Percentiles rank a stretch among this genome's conserved stretches.
phyloP scores from a whole-genome alignment of 1,140 invertebrate genomes.

The Camponotus pennsylvanicus region DNA sequence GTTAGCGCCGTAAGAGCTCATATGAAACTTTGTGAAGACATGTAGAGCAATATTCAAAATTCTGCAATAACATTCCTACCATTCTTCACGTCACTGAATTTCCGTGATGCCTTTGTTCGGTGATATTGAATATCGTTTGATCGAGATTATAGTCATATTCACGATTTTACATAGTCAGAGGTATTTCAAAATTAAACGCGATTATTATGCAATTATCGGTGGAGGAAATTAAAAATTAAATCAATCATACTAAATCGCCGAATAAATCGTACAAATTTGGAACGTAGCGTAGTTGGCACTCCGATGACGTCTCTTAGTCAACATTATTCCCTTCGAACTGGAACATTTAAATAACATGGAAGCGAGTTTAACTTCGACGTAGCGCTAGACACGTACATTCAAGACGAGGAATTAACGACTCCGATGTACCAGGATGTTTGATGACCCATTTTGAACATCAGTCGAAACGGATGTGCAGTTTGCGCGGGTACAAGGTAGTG shows the following conservation, averaged over 20 bases:
- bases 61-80: background rate
- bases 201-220: background rate
- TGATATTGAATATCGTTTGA: background rate
- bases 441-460: conserved; percentile 67
- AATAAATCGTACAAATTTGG: conserved; percentile 6
- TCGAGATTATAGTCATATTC: background rate
- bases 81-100: conserved; percentile 15
- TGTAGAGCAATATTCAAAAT: conserved; percentile 31
- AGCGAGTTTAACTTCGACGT: conserved; percentile 25
- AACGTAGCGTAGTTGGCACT: background rate
- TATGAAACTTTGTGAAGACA: conserved; percentile 21
- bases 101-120: background rate
- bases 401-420: conserved; percentile 25
- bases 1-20: conserved; percentile 12
- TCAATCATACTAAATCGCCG: background rate
- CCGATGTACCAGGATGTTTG: conserved; percentile 54
- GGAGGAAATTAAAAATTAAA: background rate
- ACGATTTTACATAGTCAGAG: background rate
- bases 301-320: background rate
- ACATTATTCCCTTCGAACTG: background rate
- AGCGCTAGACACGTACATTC: background rate
- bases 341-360: conserved; percentile 35
- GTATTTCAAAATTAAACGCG: background rate
- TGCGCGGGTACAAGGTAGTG: conserved; percentile 39
- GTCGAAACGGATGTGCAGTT: conserved; percentile 48